Conservation (phyloP, 2,113 vertebrate species). For the Bagarius yarrelli region DNA sequence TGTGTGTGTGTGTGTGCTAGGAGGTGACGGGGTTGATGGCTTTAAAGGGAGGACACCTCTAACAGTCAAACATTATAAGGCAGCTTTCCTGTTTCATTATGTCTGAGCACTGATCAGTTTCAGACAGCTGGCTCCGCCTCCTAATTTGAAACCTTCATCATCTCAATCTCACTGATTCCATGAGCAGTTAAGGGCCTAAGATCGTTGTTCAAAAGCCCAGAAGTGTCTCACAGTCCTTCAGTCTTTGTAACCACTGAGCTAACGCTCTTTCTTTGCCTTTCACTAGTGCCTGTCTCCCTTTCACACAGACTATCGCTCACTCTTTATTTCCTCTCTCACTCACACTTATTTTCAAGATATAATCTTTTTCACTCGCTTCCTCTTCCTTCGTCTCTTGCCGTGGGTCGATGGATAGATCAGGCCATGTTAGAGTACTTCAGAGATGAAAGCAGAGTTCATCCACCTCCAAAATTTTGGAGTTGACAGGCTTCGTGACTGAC, state of each 20-base stretch:
- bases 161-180: not conserved
- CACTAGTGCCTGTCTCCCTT: not conserved
- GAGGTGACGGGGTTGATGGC: not conserved
- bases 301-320: not conserved
- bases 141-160: not conserved
- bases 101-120: constrained; percentile 48
- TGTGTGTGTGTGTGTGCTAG: constrained; percentile 4
- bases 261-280: constrained; percentile 32
- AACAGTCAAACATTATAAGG: constrained; percentile 15
- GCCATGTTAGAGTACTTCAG: constrained; percentile 53
- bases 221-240: not conserved
- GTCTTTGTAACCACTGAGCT: not conserved
- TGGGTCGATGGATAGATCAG: constrained; percentile 32
- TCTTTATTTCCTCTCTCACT: constrained; percentile 29
- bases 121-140: constrained; percentile 9
- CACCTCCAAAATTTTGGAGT: not conserved
- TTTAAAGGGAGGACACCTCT: constrained; percentile 15
- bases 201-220: not conserved
- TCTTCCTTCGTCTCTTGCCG: constrained; percentile 44
- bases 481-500: not conserved
- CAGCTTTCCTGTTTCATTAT: constrained; percentile 46
- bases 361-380: constrained; percentile 36
- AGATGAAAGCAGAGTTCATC: constrained; percentile 4
- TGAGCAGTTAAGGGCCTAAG: not conserved
- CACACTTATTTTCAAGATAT: constrained; percentile 20